Evolutionary conservation across 2,797 vertebrate genomes (phyloP).

Genomic region (Anomalospiza imberbis): DNA sequence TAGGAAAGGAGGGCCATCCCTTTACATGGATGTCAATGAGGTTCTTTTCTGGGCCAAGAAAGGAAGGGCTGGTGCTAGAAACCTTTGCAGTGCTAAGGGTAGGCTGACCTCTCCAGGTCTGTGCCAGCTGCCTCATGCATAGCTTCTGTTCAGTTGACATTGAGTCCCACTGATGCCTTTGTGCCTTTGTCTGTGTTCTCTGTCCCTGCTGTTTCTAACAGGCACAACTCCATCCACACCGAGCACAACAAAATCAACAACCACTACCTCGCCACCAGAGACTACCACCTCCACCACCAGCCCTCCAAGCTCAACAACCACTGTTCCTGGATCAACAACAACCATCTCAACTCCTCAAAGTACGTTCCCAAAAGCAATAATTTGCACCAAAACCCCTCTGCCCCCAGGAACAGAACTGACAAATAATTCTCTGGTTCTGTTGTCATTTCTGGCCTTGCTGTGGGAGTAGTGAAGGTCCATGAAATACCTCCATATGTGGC

Average conservation of each 20-base stretch:
- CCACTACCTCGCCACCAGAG: accelerated
- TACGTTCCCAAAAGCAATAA: neutral
- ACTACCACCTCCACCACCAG: neutral
- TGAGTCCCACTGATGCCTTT: accelerated
- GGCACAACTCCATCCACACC: neutral
- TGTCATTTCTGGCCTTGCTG: neutral
- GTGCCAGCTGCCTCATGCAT: accelerated
- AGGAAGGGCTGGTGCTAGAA: accelerated
- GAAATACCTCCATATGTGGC: neutral
- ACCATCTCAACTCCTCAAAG: neutral
- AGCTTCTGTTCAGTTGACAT: accelerated
- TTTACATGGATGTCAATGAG: accelerated
- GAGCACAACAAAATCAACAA: neutral
- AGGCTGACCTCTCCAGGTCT: too few relatives aligned
- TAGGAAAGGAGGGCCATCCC: accelerated
- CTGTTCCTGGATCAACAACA: neutral
- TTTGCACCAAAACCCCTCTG: neutral
- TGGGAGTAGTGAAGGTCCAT: neutral
- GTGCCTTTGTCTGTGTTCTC: neutral
- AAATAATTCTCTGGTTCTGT: neutral
- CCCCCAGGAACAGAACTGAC: neutral
- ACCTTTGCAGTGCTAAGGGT: too few relatives aligned
- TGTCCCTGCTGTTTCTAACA: neutral
- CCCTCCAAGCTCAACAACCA: accelerated
- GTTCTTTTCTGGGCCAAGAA: neutral